Evolutionary conservation across 2,888 invertebrate genomes (phyloP).

Genomic region (Sialis fuliginosa): DNA sequence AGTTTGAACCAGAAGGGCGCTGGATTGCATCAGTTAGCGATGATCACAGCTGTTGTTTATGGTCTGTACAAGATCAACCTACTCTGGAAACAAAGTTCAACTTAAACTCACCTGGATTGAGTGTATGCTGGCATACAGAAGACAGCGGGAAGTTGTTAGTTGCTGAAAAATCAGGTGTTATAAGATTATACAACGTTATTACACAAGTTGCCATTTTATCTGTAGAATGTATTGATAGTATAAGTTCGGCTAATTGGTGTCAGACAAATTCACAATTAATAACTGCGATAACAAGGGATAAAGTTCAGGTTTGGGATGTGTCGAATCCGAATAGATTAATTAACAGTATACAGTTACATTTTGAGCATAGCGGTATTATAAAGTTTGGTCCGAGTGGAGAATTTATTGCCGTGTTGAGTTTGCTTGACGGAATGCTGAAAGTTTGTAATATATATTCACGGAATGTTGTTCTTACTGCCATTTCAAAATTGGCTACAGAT

Average conservation of each 20-base stretch:
- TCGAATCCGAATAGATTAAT: constrained; percentile 43
- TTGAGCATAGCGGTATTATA: constrained; percentile 41
- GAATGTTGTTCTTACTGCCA: constrained; percentile 32
- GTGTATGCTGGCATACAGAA: constrained; percentile 48
- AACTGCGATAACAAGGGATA: constrained; percentile 44
- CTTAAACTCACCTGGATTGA: constrained; percentile 44
- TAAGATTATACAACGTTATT: constrained; percentile 52
- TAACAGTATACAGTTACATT: constrained; percentile 38
- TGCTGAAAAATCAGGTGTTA: constrained; percentile 55
- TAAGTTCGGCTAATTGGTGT: constrained; percentile 55
- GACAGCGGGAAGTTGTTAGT: constrained; percentile 54
- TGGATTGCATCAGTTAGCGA: constrained; percentile 58
- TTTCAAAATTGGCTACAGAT: constrained; percentile 35
- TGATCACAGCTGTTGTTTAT: constrained; percentile 54
- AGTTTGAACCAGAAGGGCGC: constrained; percentile 50
- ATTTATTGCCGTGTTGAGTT: constrained; percentile 46
- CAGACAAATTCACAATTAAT: constrained; percentile 39
- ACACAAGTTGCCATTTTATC: constrained; percentile 48
- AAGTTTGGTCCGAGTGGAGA: constrained; percentile 44
- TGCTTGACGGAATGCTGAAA: constrained; percentile 45
- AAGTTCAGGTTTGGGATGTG: constrained; percentile 49
- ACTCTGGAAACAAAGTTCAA: constrained; percentile 37
- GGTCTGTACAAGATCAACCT: constrained; percentile 33
- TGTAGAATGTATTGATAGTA: constrained; percentile 39
- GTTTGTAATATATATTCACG: constrained; percentile 39